Evolutionary conservation across 1,140 invertebrate genomes (phyloP).

Genomic region (Aphidius ervi): DNA sequence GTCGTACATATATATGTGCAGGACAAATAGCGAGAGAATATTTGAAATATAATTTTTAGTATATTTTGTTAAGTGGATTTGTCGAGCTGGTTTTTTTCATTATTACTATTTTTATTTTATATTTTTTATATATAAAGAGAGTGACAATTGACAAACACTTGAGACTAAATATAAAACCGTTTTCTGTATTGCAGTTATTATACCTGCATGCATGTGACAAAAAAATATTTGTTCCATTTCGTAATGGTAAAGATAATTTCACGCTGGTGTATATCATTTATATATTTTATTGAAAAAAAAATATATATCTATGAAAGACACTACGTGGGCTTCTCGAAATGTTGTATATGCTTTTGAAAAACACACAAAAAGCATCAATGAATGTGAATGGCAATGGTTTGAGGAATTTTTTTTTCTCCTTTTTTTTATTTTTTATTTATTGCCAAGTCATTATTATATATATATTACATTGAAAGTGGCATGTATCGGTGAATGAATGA

Average conservation of each 20-base stretch:
- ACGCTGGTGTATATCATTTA: constrained; percentile 12
- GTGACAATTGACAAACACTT: constrained; percentile 10
- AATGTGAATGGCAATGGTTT: too few relatives aligned
- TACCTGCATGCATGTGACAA: constrained; percentile 15
- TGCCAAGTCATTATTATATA: too few relatives aligned
- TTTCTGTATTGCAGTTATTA: background rate
- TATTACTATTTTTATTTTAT: background rate
- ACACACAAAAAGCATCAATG: too few relatives aligned
- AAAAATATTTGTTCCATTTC: too few relatives aligned
- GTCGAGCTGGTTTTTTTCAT: constrained; percentile 10
- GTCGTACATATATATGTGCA: constrained; percentile 7
- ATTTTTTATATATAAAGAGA: too few relatives aligned
- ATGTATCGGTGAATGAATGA: too few relatives aligned
- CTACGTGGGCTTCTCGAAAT: too few relatives aligned
- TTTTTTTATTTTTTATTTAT: too few relatives aligned
- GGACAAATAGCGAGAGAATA: constrained; percentile 24
- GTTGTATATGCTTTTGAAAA: too few relatives aligned
- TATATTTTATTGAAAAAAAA: too few relatives aligned
- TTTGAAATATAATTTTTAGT: constrained; percentile 24
- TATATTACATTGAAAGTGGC: too few relatives aligned
- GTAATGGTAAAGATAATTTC: constrained; percentile 20
- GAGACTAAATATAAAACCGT: constrained; percentile 13
- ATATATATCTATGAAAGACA: background rate
- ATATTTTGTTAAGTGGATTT: constrained; percentile 8
- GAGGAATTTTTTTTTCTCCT: too few relatives aligned